phyloP scores from a whole-genome alignment of 2,888 invertebrate genomes.

The Gymnocheta viridis region DNA sequence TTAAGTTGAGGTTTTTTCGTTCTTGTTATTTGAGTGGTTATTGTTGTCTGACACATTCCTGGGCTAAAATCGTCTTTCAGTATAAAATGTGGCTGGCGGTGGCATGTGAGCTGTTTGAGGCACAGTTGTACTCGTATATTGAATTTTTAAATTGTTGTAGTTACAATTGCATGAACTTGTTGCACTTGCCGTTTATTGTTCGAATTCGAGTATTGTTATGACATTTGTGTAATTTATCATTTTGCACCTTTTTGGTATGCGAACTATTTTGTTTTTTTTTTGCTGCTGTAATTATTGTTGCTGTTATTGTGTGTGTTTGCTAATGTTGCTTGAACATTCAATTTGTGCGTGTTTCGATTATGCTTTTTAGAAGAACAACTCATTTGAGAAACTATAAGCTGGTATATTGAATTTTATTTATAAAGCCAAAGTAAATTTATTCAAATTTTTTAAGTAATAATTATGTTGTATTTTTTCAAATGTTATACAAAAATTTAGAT shows the following conservation, averaged over 20 bases:
- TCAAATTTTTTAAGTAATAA: not conserved
- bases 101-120: conserved; percentile 40
- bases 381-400: not conserved
- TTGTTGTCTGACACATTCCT: conserved; percentile 51
- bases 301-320: not conserved
- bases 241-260: conserved; percentile 69
- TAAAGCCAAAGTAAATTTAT: not conserved
- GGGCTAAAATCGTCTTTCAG: conserved; percentile 28
- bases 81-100: conserved; percentile 3
- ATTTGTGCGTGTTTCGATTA: conserved; percentile 34
- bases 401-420: not conserved
- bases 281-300: conserved; percentile 33
- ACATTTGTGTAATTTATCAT: conserved; percentile 71
- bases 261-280: conserved; percentile 43
- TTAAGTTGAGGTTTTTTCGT: conserved; percentile 43
- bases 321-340: conserved; percentile 37
- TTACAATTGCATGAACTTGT: conserved; percentile 55
- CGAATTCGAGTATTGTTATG: conserved; percentile 58
- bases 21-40: conserved; percentile 11
- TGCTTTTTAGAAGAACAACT: not conserved
- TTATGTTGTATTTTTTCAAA: not conserved
- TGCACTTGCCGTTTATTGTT: conserved; percentile 42
- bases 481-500: not conserved
- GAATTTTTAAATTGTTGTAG: conserved; percentile 47
- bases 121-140: conserved; percentile 26